A percentile compares a stretch with the other conserved stretches of the same genome.
Evolutionary conservation across 1,140 invertebrate genomes (phyloP).

Genomic region (Achroia grisella): DNA sequence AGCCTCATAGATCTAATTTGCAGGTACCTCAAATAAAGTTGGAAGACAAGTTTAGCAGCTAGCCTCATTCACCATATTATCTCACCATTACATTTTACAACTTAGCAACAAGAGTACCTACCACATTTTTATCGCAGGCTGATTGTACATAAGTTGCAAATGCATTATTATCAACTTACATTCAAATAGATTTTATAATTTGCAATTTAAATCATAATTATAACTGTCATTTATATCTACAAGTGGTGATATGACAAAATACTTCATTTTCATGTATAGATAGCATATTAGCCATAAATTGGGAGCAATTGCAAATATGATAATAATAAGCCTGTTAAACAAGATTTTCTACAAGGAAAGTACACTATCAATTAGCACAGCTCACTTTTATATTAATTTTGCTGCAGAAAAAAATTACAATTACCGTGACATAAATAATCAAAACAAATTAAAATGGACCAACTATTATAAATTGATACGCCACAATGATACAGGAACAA

Average conservation of each 20-base stretch:
- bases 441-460: too few species aligned
- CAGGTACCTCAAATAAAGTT: slow-evolving; percentile 78
- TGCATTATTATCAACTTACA: too few species aligned
- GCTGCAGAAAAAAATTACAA: slow-evolving; percentile 24
- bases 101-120: slow-evolving; percentile 11
- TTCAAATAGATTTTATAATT: too few species aligned
- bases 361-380: slow-evolving; percentile 27
- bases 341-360: not conserved
- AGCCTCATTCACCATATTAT: slow-evolving; percentile 57
- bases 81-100: slow-evolving; percentile 35
- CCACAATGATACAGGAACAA: too few species aligned
- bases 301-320: not conserved
- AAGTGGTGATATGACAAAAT: too few species aligned
- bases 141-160: too few species aligned
- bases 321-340: not conserved
- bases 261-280: too few species aligned
- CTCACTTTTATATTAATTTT: slow-evolving; percentile 61
- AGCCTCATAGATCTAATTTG: slow-evolving; percentile 92
- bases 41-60: slow-evolving; percentile 44
- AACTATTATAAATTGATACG: too few species aligned
- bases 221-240: too few species aligned
- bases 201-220: too few species aligned
- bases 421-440: not conserved
- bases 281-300: too few species aligned
- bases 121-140: slow-evolving; percentile 4